A percentile compares a stretch with the other conserved stretches of the same genome.
These are phyloP conservation scores for Heliconius aoede DNA, from an alignment of 2,888 invertebrate species.

Conservation along the genomic window DNA sequence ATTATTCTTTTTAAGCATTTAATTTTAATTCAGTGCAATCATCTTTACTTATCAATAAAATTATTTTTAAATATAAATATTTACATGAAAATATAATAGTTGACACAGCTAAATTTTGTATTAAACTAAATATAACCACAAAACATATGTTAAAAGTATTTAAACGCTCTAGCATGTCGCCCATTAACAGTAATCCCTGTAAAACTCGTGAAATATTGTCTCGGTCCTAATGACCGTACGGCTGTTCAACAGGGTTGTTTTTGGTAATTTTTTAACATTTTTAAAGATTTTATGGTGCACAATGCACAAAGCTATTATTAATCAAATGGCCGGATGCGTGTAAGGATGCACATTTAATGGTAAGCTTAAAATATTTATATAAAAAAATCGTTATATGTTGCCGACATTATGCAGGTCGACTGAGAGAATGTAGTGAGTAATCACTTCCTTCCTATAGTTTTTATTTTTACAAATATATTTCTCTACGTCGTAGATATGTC, in stretches of 20 bases:
- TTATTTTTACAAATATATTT: neutral
- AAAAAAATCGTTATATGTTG: neutral
- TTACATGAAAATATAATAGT: neutral
- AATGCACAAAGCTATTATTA: constrained; percentile 64
- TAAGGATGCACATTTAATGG: constrained; percentile 28
- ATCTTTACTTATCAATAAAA: neutral
- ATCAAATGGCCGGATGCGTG: constrained; percentile 58
- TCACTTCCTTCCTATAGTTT: neutral
- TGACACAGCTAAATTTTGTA: neutral
- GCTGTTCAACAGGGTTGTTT: constrained; percentile 55
- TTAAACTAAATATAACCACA: constrained; percentile 50
- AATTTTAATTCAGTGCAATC: neutral
- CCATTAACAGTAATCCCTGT: constrained; percentile 76
- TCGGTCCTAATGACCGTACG: constrained; percentile 49
- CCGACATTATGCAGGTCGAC: neutral
- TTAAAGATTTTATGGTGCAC: constrained; percentile 62
- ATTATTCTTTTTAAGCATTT: neutral
- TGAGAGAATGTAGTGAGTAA: neutral
- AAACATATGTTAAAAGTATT: constrained; percentile 63
- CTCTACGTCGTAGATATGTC: no score
- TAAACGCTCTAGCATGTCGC: constrained; percentile 53
- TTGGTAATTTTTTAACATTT: constrained; percentile 56
- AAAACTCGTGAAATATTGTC: constrained; percentile 56
- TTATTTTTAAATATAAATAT: neutral
- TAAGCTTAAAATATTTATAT: constrained; percentile 14